Base-by-base conservation (phyloP, 2,797 vertebrate genomes). In the Acanthornis magna region DNA sequence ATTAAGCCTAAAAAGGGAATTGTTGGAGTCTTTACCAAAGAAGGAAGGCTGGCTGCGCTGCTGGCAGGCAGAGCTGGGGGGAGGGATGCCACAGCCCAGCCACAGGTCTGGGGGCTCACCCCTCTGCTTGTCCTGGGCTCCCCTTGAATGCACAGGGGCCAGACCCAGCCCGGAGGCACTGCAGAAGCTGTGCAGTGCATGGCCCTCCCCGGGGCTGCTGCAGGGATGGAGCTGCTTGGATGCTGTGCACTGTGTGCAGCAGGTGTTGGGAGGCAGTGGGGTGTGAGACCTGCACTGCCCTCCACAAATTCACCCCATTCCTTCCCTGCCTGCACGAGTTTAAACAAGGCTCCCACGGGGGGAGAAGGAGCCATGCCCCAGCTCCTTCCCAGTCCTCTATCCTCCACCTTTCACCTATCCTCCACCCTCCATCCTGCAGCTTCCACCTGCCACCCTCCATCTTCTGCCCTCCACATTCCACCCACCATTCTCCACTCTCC, bases 1-100 rank as follows among this genome's bases (percentile, higher is more conserved):
- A 85, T 95, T 93, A 73, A 92, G 79, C 96, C 95, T 96, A 94
- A 96, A 96, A 97, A 94, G 94, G 97, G 89, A 96, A 97, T 94
- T 88, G 93, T 83, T 94, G 83, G 61, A 91, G 40, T 78, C 87
- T 96, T 97, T 94, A 97, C 96, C 96, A 96, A 96, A 97, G 93
- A 97, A 95, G 96, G 96, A 94, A 95, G 36, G 81, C 16, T 0
- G 4, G 72, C 81, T 57, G 61, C 0, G 0, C 85, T 8, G 84
- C 68, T 9, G 8, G 76, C 77, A 93, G 83, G 38, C 66, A 82
- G 36, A 54, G 73, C 48, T 3, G 2, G 40, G 43, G 79, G 83
- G 38, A 66, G 43, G 29, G 76, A 75, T 42, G 66, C 13, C 6
- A 21, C 32, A 5, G 26, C 40, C 67, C 81, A 89, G 86, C 88